phyloP scores from a whole-genome alignment of 2,113 vertebrate genomes.

The Heptranchias perlo region DNA sequence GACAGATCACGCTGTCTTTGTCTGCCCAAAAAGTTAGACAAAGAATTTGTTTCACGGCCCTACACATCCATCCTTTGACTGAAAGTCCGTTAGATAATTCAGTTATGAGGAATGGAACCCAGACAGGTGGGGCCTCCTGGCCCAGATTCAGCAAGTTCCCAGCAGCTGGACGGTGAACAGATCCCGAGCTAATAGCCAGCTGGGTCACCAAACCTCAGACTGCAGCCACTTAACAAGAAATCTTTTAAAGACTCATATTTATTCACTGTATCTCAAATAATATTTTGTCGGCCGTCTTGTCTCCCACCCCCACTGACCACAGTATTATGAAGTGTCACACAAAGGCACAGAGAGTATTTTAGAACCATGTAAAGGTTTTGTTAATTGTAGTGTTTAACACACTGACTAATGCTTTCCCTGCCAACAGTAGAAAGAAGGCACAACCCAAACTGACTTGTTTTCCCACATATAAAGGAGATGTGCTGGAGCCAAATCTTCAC shows the following conservation, averaged over 20 bases:
- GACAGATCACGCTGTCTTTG: conserved; percentile 31
- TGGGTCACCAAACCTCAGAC: conserved; percentile 13
- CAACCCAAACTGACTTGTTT: background rate
- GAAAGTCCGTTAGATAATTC: conserved; percentile 28
- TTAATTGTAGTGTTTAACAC: background rate
- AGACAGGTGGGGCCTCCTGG: conserved; percentile 30
- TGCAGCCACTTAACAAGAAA: background rate
- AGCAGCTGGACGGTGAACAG: conserved; percentile 30
- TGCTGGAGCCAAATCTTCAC: background rate
- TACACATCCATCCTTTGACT: background rate
- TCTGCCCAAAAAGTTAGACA: conserved; percentile 32
- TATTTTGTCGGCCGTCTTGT: background rate
- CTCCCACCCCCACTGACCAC: background rate
- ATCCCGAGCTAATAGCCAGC: conserved; percentile 14
- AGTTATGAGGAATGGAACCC: conserved; percentile 8
- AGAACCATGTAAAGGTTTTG: background rate
- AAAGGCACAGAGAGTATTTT: background rate
- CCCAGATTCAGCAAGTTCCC: background rate
- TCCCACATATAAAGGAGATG: background rate
- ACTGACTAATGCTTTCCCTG: background rate
- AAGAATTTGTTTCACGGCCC: conserved; percentile 26
- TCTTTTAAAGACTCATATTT: background rate
- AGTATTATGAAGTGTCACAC: background rate
- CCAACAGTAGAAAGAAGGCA: background rate
- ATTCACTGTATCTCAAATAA: background rate